Base-by-base conservation (phyloP, 2,888 invertebrate species). In the Dimorphilus gyrociliatus region DNA sequence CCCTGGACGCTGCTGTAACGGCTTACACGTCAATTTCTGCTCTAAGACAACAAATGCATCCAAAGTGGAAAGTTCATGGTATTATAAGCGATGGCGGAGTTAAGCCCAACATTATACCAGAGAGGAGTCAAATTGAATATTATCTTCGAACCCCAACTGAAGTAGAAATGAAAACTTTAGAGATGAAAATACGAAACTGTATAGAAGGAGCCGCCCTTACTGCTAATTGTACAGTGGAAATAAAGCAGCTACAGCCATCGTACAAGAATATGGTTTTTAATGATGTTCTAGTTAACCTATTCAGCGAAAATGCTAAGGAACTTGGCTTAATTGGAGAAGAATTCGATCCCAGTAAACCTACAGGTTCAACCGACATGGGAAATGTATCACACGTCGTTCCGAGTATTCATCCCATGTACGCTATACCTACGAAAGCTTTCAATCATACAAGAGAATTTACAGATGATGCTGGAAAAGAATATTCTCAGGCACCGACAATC, bases 1-100 rank as follows among this genome's bases (percentile, higher is more conserved):
- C 59, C 1, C 44, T 59, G 10, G 58, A 59, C 42, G 57, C 58
- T 18, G 55, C 52, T 8, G 55, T 57, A 7, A 34, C 45, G 18
- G 50, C 50, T 30, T 58, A 58, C 33, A 52, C 51, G 29, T 49
- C 41, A 25, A 36, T 58, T 8, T 46, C 55, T 1, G 42, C 48
- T 30, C 41, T 53, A 21, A 37, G 59, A n/a, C 56, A 59, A 31
- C 59, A 59, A 35, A 52, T 57, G 41, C 50, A 47, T 32, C 55
- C 56, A 2, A 46, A 42, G 1, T 55, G 55, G 46, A 44, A 48
- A 37, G 45, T 51, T n/a, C 54, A 55, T 44, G 55, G 55, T 29
- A 35, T 50, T 4, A 46, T 50, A 14, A 35, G 18, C 16, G 44
- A 49, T 17, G 50, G 48, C 1, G 50, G 50, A 4, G 30, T 32